Evolutionary conservation across 2,113 vertebrate genomes (phyloP).

Genomic region (Prunella fulvescens): DNA sequence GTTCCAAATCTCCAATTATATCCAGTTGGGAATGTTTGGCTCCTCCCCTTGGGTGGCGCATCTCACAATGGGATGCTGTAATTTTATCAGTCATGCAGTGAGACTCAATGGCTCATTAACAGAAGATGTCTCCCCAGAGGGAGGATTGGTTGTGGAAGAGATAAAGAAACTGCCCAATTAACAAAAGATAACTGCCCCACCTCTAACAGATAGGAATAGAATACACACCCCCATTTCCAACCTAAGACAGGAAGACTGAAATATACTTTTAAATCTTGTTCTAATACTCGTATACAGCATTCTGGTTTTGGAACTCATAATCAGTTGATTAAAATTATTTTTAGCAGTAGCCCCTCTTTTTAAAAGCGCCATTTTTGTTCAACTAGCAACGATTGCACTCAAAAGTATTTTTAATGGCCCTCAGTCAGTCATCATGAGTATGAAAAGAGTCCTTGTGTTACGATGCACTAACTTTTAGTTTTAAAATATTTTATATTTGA

Average conservation of each 20-base stretch:
- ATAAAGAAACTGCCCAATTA: no score
- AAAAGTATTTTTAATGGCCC: background rate
- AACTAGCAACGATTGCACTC: background rate
- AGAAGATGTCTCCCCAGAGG: no score
- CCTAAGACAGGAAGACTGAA: background rate
- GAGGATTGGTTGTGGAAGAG: no score
- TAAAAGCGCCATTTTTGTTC: background rate
- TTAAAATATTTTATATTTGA: background rate
- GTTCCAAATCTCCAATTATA: no score
- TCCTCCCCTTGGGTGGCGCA: no score
- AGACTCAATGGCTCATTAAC: no score
- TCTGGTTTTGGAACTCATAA: background rate
- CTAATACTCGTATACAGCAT: background rate
- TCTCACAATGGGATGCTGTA: no score
- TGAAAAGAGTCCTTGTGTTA: background rate
- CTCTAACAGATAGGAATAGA: no score
- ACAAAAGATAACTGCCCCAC: no score
- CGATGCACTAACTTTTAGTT: background rate
- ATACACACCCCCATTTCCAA: no score
- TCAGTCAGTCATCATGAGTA: background rate
- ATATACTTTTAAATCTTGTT: background rate
- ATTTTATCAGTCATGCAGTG: no score
- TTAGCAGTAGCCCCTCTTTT: background rate
- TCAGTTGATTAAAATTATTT: background rate
- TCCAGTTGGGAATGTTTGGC: no score